Evolutionary conservation across 2,113 vertebrate genomes (phyloP).

Genomic region (Brachyistius frenatus): DNA sequence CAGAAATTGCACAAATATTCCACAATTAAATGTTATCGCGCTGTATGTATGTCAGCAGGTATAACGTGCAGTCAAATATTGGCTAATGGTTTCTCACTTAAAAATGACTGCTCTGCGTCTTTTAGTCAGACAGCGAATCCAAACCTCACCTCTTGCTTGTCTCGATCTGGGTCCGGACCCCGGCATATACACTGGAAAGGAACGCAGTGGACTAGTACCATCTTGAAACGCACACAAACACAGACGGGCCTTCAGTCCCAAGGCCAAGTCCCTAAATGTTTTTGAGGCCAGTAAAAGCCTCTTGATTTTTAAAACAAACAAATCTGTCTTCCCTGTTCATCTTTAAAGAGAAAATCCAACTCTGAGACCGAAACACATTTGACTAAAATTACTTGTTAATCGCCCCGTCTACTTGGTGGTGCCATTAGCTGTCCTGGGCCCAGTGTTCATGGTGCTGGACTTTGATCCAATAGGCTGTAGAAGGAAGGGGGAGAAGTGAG

Average conservation of each 20-base stretch:
- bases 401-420: slow-evolving; percentile 35
- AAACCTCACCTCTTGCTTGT: slow-evolving; percentile 85
- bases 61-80: slow-evolving; percentile 50
- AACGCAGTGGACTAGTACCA: slow-evolving; percentile 84
- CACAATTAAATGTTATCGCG: slow-evolving; percentile 53
- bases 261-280: slow-evolving; percentile 19
- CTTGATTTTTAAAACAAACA: slow-evolving; percentile 39
- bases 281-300: slow-evolving; percentile 16
- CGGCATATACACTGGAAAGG: slow-evolving; percentile 88
- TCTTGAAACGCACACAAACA: slow-evolving; percentile 60
- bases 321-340: slow-evolving; percentile 31
- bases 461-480: slow-evolving; percentile 66
- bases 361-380: background rate
- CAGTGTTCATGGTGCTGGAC: slow-evolving; percentile 62
- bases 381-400: slow-evolving; percentile 6
- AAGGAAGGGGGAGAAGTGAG: slow-evolving; percentile 17
- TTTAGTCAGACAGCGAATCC: slow-evolving; percentile 25
- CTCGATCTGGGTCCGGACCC: slow-evolving; percentile 71
- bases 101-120: slow-evolving; percentile 9
- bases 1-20: slow-evolving; percentile 41
- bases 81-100: slow-evolving; percentile 32
- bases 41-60: background rate
- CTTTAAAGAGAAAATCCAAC: slow-evolving; percentile 4
- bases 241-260: slow-evolving; percentile 26
- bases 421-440: slow-evolving; percentile 46